Conservation (phyloP, 2,888 invertebrate genomes). For the Ectobius pallidus region DNA sequence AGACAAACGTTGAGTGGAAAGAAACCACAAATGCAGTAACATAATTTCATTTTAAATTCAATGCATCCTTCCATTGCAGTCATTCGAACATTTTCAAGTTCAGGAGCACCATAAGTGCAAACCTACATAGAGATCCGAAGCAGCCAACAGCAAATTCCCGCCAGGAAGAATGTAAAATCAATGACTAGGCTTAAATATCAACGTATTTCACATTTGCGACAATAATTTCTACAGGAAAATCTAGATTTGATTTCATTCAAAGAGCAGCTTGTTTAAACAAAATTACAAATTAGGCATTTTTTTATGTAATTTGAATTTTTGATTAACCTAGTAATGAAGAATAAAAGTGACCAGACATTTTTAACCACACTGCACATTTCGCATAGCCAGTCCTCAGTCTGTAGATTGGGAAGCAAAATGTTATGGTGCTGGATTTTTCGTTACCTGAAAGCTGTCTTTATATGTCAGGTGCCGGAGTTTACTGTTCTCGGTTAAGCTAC, state of each 20-base stretch:
- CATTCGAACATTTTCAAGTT: neutral
- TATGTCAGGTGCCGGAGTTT: too few species aligned
- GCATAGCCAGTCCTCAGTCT: neutral
- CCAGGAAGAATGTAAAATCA: neutral
- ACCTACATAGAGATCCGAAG: neutral
- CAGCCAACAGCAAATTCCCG: too few species aligned
- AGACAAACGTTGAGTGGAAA: neutral
- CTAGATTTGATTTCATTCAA: too few species aligned
- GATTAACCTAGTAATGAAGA: neutral
- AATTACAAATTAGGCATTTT: too few species aligned
- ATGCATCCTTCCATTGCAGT: neutral
- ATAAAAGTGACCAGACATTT: too few species aligned
- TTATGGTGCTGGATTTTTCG: neutral
- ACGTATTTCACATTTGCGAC: neutral
- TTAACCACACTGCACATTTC: neutral
- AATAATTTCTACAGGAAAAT: neutral
- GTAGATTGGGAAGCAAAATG: neutral
- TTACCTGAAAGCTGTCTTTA: too few species aligned
- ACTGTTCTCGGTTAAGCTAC: too few species aligned
- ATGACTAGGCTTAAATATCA: neutral
- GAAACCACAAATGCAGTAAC: neutral
- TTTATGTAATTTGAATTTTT: neutral
- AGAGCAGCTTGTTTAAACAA: too few species aligned
- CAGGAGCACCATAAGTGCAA: neutral
- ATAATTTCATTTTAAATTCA: neutral